Evolutionary conservation across 2,888 invertebrate genomes (phyloP).

Genomic region (Drosophila ezoana): DNA sequence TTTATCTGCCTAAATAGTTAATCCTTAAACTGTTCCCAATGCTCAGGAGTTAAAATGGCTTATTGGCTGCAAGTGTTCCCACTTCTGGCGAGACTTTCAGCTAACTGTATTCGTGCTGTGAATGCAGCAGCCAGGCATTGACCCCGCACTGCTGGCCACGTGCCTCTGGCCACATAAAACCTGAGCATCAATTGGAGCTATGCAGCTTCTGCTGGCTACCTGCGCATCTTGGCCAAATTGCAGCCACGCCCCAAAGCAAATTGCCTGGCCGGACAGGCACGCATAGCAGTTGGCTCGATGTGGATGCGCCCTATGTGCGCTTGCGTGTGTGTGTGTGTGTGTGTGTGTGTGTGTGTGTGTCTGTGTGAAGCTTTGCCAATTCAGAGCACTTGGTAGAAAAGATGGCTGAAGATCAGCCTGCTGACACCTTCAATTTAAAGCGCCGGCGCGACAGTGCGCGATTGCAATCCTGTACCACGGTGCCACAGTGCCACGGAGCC

Average conservation of each 20-base stretch:
- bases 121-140: slow-evolving; percentile 56
- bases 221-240: slow-evolving; percentile 64
- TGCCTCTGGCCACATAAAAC: slow-evolving; percentile 60
- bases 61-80: slow-evolving; percentile 2
- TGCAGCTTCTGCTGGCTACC: slow-evolving; percentile 53
- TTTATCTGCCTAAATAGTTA: background rate
- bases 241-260: slow-evolving; percentile 63
- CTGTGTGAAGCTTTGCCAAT: slow-evolving; percentile 13
- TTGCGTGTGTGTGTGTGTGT: too few species aligned
- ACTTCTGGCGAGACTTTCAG: background rate
- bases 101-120: slow-evolving; percentile 9
- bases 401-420: slow-evolving; percentile 62
- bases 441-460: slow-evolving; percentile 20
- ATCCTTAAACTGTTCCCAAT: background rate
- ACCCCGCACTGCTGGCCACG: slow-evolving; percentile 60
- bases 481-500: slow-evolving; percentile 2
- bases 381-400: slow-evolving; percentile 26
- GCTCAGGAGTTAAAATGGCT: background rate
- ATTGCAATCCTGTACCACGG: slow-evolving; percentile 19
- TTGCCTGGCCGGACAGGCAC: slow-evolving; percentile 42
- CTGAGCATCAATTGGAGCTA: slow-evolving; percentile 44
- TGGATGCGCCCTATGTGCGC: background rate
- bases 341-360: background rate
- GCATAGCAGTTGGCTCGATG: slow-evolving; percentile 52
- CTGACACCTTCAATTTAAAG: slow-evolving; percentile 67